Conservation (phyloP, 1,140 invertebrate genomes). For the Forficula auricularia region DNA sequence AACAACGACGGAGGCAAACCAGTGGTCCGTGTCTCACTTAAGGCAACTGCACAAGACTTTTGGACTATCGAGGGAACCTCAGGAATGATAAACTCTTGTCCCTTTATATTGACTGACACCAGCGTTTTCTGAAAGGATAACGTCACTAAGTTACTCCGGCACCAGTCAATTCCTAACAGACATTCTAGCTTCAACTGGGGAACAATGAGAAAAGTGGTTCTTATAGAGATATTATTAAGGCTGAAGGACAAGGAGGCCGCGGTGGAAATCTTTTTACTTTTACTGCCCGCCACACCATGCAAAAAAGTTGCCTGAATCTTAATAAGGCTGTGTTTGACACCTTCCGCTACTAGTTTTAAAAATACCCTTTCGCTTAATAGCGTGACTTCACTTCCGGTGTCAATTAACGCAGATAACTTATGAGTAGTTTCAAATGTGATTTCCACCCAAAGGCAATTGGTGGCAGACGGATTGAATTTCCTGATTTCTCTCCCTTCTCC, state of each 20-base stretch:
- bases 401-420: no score
- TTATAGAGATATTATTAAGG: neutral
- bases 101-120: neutral
- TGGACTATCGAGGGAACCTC: neutral
- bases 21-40: no score
- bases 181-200: no score
- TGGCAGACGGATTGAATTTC: no score
- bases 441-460: no score
- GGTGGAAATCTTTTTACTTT: neutral
- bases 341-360: no score
- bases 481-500: no score
- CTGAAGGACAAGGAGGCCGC: neutral
- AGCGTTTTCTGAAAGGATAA: neutral
- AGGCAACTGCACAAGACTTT: no score
- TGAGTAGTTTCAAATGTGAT: no score
- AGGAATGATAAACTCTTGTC: neutral
- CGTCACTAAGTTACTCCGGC: neutral
- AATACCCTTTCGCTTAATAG: no score
- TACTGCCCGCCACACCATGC: neutral
- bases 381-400: no score
- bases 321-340: no score
- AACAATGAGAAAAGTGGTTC: neutral
- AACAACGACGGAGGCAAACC: neutral
- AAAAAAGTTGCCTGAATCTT: neutral
- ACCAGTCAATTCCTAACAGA: slow-evolving; percentile 1